Base-by-base conservation (phyloP, 2,888 invertebrate species). In the Cryptus viduatorius region DNA sequence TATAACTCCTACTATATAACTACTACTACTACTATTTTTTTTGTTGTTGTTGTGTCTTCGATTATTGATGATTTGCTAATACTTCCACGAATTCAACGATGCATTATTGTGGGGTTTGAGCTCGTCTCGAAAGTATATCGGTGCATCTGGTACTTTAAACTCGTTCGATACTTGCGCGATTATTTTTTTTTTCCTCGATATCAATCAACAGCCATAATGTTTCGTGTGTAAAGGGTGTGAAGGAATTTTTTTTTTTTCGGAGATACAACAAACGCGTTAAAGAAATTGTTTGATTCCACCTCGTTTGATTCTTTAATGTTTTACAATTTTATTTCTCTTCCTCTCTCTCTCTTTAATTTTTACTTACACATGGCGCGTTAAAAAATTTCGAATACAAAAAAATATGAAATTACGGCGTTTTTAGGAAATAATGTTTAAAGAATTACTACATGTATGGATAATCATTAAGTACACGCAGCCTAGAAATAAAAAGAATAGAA, bases 391-490 rank as follows among this genome's bases (percentile, higher is more conserved):
- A 77, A 85, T 88, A 79, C 82, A 77, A 82, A 79, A 79, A 19
- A 64, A 80, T 84, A 83, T 71, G 48, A 69, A 69, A 79, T 89
- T 91, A 91, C 90, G 90, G 90, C 91, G 92, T 93, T 92, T 88
- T 92, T 93, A 93, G 92, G 90, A 89, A 90, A 90, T 93, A 93
- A 93, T 91, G 91, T 93, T 92, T 93, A 92, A 92, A 91, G 89
- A 90, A 91, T 91, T 93, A 92, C 90, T 89, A 90, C 90, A 90
- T 92, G 90, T 92, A 93, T 90, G 92, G 91, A 92, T 93, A 93
- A 93, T 92, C 92, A 91, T 93, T 93, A 93, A 92, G 93, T 93
- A 93, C 93, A 92, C 91, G 89, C 90, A 90, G 86, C 90, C 93
- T 93, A 93, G 91, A 91, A 92, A 89, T 91, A 92, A 92, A 85